Evolutionary conservation across 2,888 invertebrate genomes (phyloP), one percentile per base, ranked within the genome.

Genomic region (Noctua fimbriata): DNA sequence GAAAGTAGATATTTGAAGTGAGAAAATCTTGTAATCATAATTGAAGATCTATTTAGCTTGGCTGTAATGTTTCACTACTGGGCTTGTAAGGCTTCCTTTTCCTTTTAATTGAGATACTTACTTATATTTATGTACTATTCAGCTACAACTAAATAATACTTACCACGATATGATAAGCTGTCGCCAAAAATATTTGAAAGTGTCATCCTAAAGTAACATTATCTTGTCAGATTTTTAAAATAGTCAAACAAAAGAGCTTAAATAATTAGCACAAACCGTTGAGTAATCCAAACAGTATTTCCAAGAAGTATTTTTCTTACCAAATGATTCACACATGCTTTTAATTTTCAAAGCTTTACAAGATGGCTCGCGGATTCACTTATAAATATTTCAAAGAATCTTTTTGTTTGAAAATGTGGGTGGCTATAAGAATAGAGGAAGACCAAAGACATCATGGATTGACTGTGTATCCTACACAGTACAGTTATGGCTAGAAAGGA

Each of bases 201-300:
- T 4, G 0, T 24, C 24, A 24, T 12, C 28, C 0, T 7, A 67
- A 60, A 52, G 14, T 47, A 32, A 32, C 7, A 66, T 28, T 44
- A 44, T 2, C n/a, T 83, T 60, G 83, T 71, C 86, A 85, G 18
- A 55, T 63, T 69, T 71, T 58, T 63, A n/a, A 71, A 85, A 81
- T 81, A 70, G 41, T 55, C 69, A 44, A n/a, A 24, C 58, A 49
- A 14, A 52, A 16, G 24, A 18, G 65, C 21, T 36, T 18, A 9
- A 72, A 78, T 52, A 73, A 86, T 86, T 36, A 77, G 49, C 63
- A 55, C 84, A 69, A 58, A 60, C 36, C 6, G 74, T 84, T 84
- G 84, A 84, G 79, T 87, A 84, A 87, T 69, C 84, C n/a, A 65
- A n/a, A n/a, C 21, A n/a, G 18, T 32, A 5, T 87, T 84, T 87